A percentile compares a stretch with the other conserved stretches of the same genome.
Evolutionary conservation across 1,140 invertebrate species (phyloP).

Genomic region (Babylonia areolata): DNA sequence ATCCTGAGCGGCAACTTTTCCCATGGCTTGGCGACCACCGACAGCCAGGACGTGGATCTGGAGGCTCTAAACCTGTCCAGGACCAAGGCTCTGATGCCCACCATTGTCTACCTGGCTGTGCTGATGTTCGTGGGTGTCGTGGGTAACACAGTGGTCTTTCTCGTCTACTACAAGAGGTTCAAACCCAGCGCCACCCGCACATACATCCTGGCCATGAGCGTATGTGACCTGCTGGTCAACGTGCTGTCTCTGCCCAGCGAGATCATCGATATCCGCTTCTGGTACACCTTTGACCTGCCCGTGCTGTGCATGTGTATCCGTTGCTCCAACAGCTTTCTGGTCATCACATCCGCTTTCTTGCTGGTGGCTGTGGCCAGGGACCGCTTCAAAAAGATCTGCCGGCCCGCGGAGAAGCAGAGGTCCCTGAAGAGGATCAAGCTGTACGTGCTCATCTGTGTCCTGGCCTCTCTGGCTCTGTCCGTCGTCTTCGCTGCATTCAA

Average conservation of each 20-base stretch:
- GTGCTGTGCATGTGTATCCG: constrained; percentile 42
- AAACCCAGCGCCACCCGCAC: constrained; percentile 48
- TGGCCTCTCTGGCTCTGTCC: constrained; percentile 2
- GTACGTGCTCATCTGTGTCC: neutral
- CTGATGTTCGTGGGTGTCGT: constrained; percentile 52
- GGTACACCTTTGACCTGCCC: constrained; percentile 31
- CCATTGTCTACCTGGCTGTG: constrained; percentile 50
- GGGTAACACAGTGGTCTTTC: constrained; percentile 56
- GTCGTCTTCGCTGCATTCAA: constrained; percentile 38
- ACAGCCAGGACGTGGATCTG: neutral
- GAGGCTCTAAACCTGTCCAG: constrained; percentile 20
- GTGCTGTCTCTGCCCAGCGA: constrained; percentile 53
- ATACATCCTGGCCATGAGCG: constrained; percentile 56
- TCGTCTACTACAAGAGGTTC: constrained; percentile 55
- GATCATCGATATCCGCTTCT: constrained; percentile 43
- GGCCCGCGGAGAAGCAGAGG: constrained; percentile 31
- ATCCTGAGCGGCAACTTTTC: neutral
- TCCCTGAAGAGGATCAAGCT: neutral
- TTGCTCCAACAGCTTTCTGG: constrained; percentile 45
- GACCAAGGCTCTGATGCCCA: constrained; percentile 41
- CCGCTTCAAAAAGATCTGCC: constrained; percentile 51
- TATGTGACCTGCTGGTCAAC: constrained; percentile 53
- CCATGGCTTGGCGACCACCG: neutral
- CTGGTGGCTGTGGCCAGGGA: constrained; percentile 54
- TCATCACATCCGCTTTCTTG: constrained; percentile 40